Percentiles rank a stretch among this genome's conserved stretches.
These are phyloP conservation scores for Phaethornis superciliosus DNA, from an alignment of 2,113 vertebrate genomes.

Conservation along the genomic window DNA sequence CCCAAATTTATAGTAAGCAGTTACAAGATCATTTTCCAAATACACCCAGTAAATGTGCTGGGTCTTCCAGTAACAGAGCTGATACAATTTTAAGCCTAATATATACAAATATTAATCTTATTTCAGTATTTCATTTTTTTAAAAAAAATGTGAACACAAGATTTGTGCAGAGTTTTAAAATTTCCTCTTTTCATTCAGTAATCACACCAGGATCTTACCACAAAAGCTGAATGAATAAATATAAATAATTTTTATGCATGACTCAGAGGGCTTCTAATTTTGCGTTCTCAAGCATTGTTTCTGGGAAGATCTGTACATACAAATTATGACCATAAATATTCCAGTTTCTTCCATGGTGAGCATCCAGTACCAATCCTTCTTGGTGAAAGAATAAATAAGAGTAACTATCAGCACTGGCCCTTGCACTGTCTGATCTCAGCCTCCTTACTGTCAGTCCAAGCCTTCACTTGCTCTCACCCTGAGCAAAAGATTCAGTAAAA, in stretches of 20 bases:
- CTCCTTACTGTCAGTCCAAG: neutral
- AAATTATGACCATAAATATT: neutral
- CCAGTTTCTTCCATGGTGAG: neutral
- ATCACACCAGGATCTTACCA: neutral
- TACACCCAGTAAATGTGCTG: neutral
- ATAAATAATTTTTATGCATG: neutral
- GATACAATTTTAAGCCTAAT: neutral
- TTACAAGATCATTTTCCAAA: neutral
- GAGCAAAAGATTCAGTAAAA: neutral
- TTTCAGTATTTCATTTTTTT: neutral
- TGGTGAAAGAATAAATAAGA: neutral
- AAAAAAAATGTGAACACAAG: neutral
- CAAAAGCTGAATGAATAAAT: neutral
- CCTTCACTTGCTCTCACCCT: fast-evolving
- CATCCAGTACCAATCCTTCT: neutral
- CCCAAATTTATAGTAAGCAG: neutral
- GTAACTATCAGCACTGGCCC: neutral
- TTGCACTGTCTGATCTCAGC: fast-evolving
- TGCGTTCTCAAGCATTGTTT: neutral
- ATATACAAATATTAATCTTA: neutral
- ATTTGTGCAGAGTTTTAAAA: neutral
- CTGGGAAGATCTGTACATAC: neutral
- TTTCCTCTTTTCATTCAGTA: neutral
- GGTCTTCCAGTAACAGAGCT: neutral
- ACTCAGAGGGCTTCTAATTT: neutral